These are phyloP conservation scores for Eremobia ochroleuca DNA, from an alignment of 2,888 invertebrate genomes.

Conservation along the genomic window DNA sequence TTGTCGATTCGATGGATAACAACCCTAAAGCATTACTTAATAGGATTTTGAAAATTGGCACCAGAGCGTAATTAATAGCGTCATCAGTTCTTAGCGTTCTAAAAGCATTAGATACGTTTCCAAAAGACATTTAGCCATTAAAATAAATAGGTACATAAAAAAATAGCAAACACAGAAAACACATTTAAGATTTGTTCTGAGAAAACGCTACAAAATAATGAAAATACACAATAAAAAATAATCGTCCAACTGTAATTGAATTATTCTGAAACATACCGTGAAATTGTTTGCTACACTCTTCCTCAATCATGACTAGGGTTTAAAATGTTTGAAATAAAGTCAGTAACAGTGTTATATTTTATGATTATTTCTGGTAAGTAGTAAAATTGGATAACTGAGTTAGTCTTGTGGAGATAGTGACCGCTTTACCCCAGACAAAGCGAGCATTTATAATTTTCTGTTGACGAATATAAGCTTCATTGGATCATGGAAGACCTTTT, in stretches of 20 bases:
- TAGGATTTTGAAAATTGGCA: neutral
- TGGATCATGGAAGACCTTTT: neutral
- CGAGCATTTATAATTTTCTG: neutral
- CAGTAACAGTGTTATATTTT: slow-evolving; percentile 29
- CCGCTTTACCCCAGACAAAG: neutral
- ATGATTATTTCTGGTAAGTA: slow-evolving; percentile 47
- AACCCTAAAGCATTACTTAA: neutral
- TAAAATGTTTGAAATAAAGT: slow-evolving; percentile 45
- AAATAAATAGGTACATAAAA: neutral
- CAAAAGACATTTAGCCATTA: neutral
- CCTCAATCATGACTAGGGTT: slow-evolving; percentile 17
- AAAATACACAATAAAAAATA: slow-evolving; percentile 29
- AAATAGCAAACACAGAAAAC: neutral
- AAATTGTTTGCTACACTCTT: slow-evolving; percentile 30
- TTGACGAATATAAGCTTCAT: too few species aligned
- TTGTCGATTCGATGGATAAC: neutral
- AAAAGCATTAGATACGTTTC: neutral
- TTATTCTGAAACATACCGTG: slow-evolving; percentile 39
- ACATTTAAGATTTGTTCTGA: neutral
- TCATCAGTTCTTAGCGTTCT: neutral
- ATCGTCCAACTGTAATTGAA: slow-evolving; percentile 28
- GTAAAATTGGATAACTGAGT: neutral
- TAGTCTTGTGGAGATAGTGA: neutral
- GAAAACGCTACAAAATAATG: slow-evolving; percentile 10
- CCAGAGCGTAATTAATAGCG: neutral